A percentile compares a stretch with the other conserved stretches of the same genome.
These are phyloP conservation scores for Apostichopus japonicus DNA, from an alignment of 35 echinoderm and acorn worm species.

Conservation along the genomic window DNA sequence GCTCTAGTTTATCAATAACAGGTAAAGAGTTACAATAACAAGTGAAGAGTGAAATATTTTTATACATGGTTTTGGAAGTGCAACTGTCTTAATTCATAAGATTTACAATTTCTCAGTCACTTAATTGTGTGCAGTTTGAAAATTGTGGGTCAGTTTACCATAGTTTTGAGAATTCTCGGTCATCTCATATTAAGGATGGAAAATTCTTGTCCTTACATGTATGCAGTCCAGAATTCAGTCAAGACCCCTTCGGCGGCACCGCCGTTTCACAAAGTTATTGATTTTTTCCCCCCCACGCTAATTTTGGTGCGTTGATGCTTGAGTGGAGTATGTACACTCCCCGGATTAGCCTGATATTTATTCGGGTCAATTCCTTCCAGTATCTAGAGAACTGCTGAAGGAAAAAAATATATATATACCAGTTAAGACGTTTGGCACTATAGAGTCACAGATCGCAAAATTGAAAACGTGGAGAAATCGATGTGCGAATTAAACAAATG, in stretches of 20 bases:
- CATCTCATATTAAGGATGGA: too few relatives aligned
- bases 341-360: slow-evolving; percentile 13
- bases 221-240: neutral
- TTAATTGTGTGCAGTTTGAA: too few relatives aligned
- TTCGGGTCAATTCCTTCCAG: neutral
- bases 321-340: neutral
- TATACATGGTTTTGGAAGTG: too few relatives aligned
- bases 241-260: neutral
- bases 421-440: neutral
- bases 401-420: neutral
- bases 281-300: neutral
- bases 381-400: neutral
- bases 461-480: neutral
- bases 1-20: too few relatives aligned
- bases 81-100: too few relatives aligned
- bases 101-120: too few relatives aligned
- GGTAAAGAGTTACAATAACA: too few relatives aligned
- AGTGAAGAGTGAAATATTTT: too few relatives aligned
- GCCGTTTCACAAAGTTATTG: neutral
- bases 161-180: too few relatives aligned
- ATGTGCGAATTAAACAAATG: neutral
- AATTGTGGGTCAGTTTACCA: too few relatives aligned
- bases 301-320: slow-evolving; percentile 16
- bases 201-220: too few relatives aligned
- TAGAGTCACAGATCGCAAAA: neutral